Base-by-base conservation (phyloP, 2,113 vertebrate species). In the Alouatta palliata region DNA sequence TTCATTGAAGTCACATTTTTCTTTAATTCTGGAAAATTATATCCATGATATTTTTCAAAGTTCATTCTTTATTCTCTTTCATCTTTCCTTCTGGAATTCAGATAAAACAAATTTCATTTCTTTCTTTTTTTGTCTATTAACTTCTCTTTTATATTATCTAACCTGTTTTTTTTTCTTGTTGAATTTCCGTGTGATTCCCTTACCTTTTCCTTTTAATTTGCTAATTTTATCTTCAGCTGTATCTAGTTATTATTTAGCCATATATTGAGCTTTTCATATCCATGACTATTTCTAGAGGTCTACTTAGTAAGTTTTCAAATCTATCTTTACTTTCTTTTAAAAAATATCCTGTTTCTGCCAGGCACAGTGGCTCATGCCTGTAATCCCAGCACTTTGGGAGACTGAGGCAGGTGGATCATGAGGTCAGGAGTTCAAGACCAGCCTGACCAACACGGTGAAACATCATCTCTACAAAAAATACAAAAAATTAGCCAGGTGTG, bases 71-170 rank as follows among this genome's bases (percentile, higher is more conserved):
- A 43, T 75, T 82, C 56, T 87, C 47, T 71, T n/a, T 64, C 19
- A 94, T 77, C 37, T 77, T 94, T 94, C 32, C 14, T 90, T 94
- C 66, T 87, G 61, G 6, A 92, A 88, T 16, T 91, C 58, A 83
- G 35, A 79, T 54, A 68, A 83, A 76, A 75, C 14, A 87, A 25
- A 87, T 70, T 92, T 94, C 13, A 88, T 45, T 70, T 49, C 1
- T 91, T 76, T 82, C 16, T 81, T 82, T 17, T 17, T 5, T 81
- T 49, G 13, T 92, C 23, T 83, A 40, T 90, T 93, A 76, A 40
- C 23, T 90, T 93, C 23, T 52, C 56, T 81, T 76, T 58, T 68
- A 32, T 85, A 73, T 32, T 71, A 85, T 64, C 43, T 32, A 82
- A 40, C 64, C n/a, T 25, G n/a, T 79, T 89, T 45, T 25, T 70